phyloP scores from a whole-genome alignment of 2,888 invertebrate genomes.

The Heteropelma amictum region DNA sequence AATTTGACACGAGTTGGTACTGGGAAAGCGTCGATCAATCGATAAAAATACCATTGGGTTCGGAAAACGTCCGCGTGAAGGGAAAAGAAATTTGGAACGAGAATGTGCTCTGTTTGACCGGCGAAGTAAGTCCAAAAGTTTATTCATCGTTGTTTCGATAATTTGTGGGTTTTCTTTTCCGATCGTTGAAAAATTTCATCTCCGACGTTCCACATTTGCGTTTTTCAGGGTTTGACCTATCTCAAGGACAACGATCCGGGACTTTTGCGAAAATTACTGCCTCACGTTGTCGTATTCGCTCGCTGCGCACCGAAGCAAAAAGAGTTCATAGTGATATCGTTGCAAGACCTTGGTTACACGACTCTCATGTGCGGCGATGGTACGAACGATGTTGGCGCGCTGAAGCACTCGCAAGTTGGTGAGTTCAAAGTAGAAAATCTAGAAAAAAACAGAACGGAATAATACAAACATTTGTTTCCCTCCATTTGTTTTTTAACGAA shows the following conservation, averaged over 20 bases:
- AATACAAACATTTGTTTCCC: too few species aligned
- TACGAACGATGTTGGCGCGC: slow-evolving; percentile 99
- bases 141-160: neutral
- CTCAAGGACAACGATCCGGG: slow-evolving; percentile 82
- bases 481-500: too few species aligned
- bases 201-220: slow-evolving; percentile 17
- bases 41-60: slow-evolving; percentile 79
- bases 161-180: neutral
- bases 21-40: slow-evolving; percentile 90
- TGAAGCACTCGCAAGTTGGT: slow-evolving; percentile 98
- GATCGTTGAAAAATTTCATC: neutral
- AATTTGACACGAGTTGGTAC: slow-evolving; percentile 79
- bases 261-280: slow-evolving; percentile 86
- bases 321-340: slow-evolving; percentile 93
- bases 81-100: slow-evolving; percentile 83
- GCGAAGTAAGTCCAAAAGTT: slow-evolving; percentile 81
- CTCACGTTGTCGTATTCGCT: slow-evolving; percentile 95
- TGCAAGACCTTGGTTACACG: slow-evolving; percentile 91
- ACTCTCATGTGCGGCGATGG: slow-evolving; percentile 99
- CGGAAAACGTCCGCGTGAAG: slow-evolving; percentile 74
- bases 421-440: slow-evolving; percentile 54
- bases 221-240: slow-evolving; percentile 83
- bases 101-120: slow-evolving; percentile 96
- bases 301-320: slow-evolving; percentile 99
- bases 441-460: too few species aligned